Percentiles rank a stretch among this genome's conserved stretches.
Conservation (phyloP, 2,888 invertebrate species). For the Cabera pusaria region DNA sequence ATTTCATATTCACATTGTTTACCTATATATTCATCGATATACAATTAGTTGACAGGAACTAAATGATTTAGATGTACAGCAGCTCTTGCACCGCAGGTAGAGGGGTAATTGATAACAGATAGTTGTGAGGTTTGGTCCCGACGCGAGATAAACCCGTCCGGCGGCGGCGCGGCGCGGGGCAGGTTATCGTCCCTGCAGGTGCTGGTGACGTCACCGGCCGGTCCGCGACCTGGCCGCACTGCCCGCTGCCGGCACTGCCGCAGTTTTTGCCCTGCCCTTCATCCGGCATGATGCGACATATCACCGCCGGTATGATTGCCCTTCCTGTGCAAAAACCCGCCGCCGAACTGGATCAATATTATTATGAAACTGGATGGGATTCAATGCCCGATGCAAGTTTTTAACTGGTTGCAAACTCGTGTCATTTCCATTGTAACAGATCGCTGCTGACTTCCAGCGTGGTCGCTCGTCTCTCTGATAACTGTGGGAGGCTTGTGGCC, state of each 20-base stretch:
- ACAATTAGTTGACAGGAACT: too few relatives aligned
- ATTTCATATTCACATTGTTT: too few relatives aligned
- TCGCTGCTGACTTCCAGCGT: too few relatives aligned
- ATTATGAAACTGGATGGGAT: too few relatives aligned
- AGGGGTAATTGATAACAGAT: not conserved
- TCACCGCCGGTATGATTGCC: not conserved
- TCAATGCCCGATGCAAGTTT: too few relatives aligned
- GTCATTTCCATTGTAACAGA: too few relatives aligned
- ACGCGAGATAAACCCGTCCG: conserved; percentile 1
- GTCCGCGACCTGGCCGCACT: conserved; percentile 5
- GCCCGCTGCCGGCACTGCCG: not conserved
- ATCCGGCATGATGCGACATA: conserved; percentile 1
- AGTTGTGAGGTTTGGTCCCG: not conserved
- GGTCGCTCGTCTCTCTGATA: too few relatives aligned
- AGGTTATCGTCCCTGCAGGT: conserved; percentile 15
- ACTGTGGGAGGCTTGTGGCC: too few relatives aligned
- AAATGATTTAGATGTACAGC: too few relatives aligned
- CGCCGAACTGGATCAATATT: conserved; percentile 1
- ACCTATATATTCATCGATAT: too few relatives aligned
- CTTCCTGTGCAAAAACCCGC: not conserved
- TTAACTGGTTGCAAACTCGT: too few relatives aligned
- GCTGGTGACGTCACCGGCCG: conserved; percentile 15
- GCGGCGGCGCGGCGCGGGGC: conserved; percentile 1
- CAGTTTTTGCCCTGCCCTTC: not conserved
- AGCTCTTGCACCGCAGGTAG: too few relatives aligned